Conservation (phyloP, 2,888 invertebrate genomes). For the Agonopterix arenella region DNA sequence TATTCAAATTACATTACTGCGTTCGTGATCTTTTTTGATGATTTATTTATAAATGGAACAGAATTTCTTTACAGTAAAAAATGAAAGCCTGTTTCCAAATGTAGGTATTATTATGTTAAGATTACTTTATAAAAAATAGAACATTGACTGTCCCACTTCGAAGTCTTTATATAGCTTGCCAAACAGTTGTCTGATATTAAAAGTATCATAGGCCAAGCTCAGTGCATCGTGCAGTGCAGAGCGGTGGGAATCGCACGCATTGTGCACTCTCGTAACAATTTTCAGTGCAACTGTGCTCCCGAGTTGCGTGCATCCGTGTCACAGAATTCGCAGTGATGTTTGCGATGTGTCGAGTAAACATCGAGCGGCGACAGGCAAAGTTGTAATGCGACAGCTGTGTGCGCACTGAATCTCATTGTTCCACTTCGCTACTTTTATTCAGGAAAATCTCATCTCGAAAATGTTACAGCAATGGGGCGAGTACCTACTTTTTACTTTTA, state of each 20-base stretch:
- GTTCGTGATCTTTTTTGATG: too few relatives aligned
- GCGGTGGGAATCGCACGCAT: neutral
- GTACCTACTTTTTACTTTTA: conserved; percentile 27
- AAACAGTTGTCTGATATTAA: conserved; percentile 13
- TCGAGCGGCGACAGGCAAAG: conserved; percentile 22
- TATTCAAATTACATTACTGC: too few relatives aligned
- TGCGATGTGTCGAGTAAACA: conserved; percentile 36
- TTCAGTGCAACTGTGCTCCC: neutral
- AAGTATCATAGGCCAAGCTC: neutral
- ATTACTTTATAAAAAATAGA: too few relatives aligned
- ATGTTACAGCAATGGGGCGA: conserved; percentile 41
- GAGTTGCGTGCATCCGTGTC: conserved; percentile 10
- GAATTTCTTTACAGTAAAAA: too few relatives aligned
- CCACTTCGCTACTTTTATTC: conserved; percentile 40
- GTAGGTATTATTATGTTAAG: too few relatives aligned
- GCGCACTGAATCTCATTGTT: conserved; percentile 42
- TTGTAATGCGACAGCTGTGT: conserved; percentile 45
- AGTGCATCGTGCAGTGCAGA: conserved; percentile 6
- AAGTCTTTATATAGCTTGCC: conserved; percentile 19
- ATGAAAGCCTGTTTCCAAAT: too few relatives aligned
- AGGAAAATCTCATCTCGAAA: conserved; percentile 31
- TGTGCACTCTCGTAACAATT: neutral
- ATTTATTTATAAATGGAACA: too few relatives aligned
- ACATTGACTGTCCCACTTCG: conserved; percentile 15
- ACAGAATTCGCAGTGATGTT: conserved; percentile 22